A percentile compares a stretch with the other conserved stretches of the same genome.
These are phyloP conservation scores for Torymus aiolomorphi DNA, from an alignment of 2,888 invertebrate species.

Conservation along the genomic window DNA sequence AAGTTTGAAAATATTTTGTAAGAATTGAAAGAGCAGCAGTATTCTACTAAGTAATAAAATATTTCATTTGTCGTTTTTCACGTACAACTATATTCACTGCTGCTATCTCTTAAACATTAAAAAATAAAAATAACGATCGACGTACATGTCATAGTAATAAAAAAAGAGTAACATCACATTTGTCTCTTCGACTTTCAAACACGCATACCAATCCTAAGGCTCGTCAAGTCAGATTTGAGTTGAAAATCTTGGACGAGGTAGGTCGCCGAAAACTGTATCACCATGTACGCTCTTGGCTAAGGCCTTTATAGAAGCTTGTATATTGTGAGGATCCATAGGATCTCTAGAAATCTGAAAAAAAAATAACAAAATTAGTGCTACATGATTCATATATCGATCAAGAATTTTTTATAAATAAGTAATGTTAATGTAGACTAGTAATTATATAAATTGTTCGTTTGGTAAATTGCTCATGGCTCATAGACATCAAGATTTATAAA, in stretches of 20 bases:
- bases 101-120: constrained; percentile 26
- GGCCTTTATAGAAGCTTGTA: constrained; percentile 94
- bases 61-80: constrained; percentile 54
- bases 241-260: constrained; percentile 90
- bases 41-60: constrained; percentile 55
- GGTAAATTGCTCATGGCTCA: too few relatives aligned
- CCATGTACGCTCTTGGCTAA: constrained; percentile 93
- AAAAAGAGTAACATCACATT: constrained; percentile 63
- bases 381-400: too few relatives aligned
- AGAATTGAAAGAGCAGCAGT: constrained; percentile 31
- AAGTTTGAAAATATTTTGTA: constrained; percentile 45
- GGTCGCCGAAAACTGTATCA: constrained; percentile 90
- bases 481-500: too few relatives aligned
- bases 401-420: too few relatives aligned
- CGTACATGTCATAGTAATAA: constrained; percentile 63
- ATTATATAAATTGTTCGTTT: too few relatives aligned
- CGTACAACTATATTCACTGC: constrained; percentile 24
- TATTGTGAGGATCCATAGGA: constrained; percentile 81
- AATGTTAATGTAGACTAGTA: too few relatives aligned
- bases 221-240: constrained; percentile 84
- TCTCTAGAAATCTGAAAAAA: constrained; percentile 66
- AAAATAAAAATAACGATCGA: constrained; percentile 60
- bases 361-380: constrained; percentile 22
- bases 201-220: constrained; percentile 22
- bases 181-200: constrained; percentile 33